Base-by-base conservation (phyloP, 2,113 vertebrate species). In the Chionis minor region DNA sequence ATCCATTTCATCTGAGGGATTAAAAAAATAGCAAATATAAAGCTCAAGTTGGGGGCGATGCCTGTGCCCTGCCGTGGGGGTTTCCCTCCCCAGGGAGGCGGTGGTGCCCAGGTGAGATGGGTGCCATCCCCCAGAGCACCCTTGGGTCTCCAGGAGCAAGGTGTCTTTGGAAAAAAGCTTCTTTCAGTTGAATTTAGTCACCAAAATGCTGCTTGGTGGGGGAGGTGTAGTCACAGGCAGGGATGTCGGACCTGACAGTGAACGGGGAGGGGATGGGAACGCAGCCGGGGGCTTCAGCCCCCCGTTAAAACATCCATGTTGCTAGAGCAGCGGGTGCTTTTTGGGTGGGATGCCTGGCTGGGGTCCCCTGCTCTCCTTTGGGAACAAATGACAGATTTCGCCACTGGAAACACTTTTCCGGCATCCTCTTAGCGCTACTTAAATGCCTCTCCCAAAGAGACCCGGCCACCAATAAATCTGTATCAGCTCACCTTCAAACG, bases 1-100 rank as follows among this genome's bases (percentile, higher is more conserved):
- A 95, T 93, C 95, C 92, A 87, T 95, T 96, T 95, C 94, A 93
- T 92, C 96, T 20, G 67, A 89, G 94, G 95, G 77, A 96, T 92
- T 94, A 83, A 44, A 44, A 85, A 86, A 78, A 71, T 44, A n/a
- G 42, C 73, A 83, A 88, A 72, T 72, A 67, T 33, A n/a, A 74
- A 97, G 87, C 73, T 72, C 33, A 4, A 45, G 52, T 0, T 1
- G 75, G 88, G 59, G 59, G 28, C 0, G 1, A 93, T 59, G 73
- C 54, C 82, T 35, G 58, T 4, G 6, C 63, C 35, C 42, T 18
- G 55, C 58, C 5, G 0, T 6, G 35, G 51, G 54, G 49, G 14
- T 93, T 73, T 63, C 74, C 56, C 55, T 61, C 30, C 78, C 27
- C 1, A 1, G 56, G 47, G 59, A 84, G 27, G 38, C 2, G 1